Evolutionary conservation across 1,140 invertebrate species (phyloP).

Genomic region (Drosophila simulans): DNA sequence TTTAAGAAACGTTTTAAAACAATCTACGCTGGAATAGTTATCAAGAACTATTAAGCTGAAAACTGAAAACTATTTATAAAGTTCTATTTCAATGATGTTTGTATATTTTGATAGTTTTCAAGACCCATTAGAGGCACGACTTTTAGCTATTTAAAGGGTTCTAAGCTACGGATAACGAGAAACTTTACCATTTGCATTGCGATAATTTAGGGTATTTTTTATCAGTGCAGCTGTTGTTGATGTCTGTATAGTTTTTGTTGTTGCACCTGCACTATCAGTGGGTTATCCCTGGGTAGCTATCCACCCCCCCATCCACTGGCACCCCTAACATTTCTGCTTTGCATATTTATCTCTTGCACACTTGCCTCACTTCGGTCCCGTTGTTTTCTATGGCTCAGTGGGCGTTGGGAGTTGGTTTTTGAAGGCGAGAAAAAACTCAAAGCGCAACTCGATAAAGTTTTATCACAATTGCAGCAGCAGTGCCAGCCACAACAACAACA

Average conservation of each 20-base stretch:
- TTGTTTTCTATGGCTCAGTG: constrained; percentile 26
- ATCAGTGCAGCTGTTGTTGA: constrained; percentile 66
- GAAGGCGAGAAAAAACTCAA: constrained; percentile 44
- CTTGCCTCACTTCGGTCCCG: constrained; percentile 53
- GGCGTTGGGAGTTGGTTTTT: not conserved
- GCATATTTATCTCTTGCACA: constrained; percentile 78
- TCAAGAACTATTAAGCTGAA: not conserved
- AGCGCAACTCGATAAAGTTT: constrained; percentile 76
- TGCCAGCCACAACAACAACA: constrained; percentile 27
- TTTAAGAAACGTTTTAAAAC: not conserved
- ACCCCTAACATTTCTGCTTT: constrained; percentile 40
- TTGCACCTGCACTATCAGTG: constrained; percentile 70
- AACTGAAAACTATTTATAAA: not conserved
- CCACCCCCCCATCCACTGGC: not conserved
- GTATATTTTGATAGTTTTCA: not conserved
- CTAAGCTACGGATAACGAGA: constrained; percentile 18
- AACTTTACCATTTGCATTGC: constrained; percentile 47
- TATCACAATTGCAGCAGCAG: constrained; percentile 74
- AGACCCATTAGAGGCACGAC: constrained; percentile 4
- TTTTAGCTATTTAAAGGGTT: constrained; percentile 21
- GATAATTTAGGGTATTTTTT: constrained; percentile 77
- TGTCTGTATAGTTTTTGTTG: constrained; percentile 19
- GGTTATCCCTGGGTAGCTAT: constrained; percentile 33
- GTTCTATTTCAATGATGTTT: not conserved
- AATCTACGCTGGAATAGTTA: not conserved